These are phyloP conservation scores for Thalpophila matura DNA, from an alignment of 2,888 invertebrate species.

Conservation along the genomic window DNA sequence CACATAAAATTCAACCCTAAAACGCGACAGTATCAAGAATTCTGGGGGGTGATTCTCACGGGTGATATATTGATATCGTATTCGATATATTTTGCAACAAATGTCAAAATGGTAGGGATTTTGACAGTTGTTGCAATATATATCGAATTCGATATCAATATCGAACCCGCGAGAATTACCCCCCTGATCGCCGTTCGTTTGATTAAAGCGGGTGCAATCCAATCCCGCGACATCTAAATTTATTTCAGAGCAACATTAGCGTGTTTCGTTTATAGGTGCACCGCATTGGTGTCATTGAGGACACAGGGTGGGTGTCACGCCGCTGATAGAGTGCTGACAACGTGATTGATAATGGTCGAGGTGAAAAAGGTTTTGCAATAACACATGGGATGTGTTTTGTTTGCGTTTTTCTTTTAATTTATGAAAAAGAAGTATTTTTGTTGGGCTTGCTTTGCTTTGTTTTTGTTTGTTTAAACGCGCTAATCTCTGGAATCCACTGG, in stretches of 20 bases:
- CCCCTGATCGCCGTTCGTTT: constrained; percentile 37
- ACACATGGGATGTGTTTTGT: background rate
- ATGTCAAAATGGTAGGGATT: too few relatives aligned
- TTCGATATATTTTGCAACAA: too few relatives aligned
- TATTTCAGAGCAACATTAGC: constrained; percentile 51
- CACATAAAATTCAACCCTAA: constrained; percentile 15
- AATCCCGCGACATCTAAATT: constrained; percentile 38
- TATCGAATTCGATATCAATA: too few relatives aligned
- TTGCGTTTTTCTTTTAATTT: background rate
- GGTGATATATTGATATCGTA: too few relatives aligned
- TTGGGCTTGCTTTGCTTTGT: too few relatives aligned
- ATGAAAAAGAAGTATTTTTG: background rate
- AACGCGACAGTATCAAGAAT: constrained; percentile 16
- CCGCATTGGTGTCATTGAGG: constrained; percentile 37
- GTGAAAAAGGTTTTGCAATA: constrained; percentile 30
- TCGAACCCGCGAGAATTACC: too few relatives aligned
- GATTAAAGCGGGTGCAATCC: constrained; percentile 39
- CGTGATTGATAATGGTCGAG: constrained; percentile 53
- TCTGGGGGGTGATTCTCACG: too few relatives aligned
- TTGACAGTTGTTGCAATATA: too few relatives aligned
- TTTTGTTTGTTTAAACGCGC: too few relatives aligned
- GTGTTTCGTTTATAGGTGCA: constrained; percentile 46
- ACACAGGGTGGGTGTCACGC: constrained; percentile 42
- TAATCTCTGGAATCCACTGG: too few relatives aligned
- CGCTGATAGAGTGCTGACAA: constrained; percentile 59